Conservation (phyloP, 2,797 vertebrate species). For the Gouania willdenowi region DNA sequence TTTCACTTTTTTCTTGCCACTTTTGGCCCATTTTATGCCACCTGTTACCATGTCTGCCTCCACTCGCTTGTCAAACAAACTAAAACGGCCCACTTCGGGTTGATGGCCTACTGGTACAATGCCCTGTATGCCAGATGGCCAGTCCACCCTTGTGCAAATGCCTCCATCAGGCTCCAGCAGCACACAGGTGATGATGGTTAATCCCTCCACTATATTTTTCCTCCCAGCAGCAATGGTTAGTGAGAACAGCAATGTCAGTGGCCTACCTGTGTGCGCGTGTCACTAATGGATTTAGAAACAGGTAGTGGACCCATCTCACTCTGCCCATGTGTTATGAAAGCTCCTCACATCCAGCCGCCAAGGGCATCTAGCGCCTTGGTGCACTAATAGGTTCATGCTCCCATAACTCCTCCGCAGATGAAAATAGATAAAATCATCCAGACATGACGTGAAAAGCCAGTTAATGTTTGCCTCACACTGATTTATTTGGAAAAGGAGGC, state of each 20-base stretch:
- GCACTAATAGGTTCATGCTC: slow-evolving; percentile 51
- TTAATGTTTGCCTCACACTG: slow-evolving; percentile 35
- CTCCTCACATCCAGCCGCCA: slow-evolving; percentile 61
- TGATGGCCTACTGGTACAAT: too few species aligned
- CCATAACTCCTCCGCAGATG: slow-evolving; percentile 40
- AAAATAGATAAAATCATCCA: slow-evolving; percentile 56
- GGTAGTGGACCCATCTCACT: too few species aligned
- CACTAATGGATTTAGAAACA: too few species aligned
- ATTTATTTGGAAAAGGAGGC: slow-evolving; percentile 1
- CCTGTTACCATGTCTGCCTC: too few species aligned
- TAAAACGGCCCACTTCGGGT: too few species aligned
- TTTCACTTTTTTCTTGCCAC: too few species aligned
- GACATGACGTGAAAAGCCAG: slow-evolving; percentile 41
- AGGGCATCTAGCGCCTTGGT: slow-evolving; percentile 41
- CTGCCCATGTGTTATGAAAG: slow-evolving; percentile 47
- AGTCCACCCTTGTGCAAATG: slow-evolving; percentile 3
- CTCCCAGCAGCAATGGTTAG: slow-evolving; percentile 28
- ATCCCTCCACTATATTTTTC: slow-evolving; percentile 17
- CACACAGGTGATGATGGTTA: slow-evolving; percentile 17
- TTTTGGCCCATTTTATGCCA: too few species aligned
- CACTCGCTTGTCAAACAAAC: too few species aligned
- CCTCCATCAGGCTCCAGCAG: slow-evolving; percentile 7
- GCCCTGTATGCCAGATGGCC: too few species aligned
- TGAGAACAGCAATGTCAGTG: slow-evolving; percentile 32
- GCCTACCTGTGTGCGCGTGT: slow-evolving; percentile 27